Base-by-base conservation (phyloP, 2,888 invertebrate genomes). In the Watsonalla cultraria region DNA sequence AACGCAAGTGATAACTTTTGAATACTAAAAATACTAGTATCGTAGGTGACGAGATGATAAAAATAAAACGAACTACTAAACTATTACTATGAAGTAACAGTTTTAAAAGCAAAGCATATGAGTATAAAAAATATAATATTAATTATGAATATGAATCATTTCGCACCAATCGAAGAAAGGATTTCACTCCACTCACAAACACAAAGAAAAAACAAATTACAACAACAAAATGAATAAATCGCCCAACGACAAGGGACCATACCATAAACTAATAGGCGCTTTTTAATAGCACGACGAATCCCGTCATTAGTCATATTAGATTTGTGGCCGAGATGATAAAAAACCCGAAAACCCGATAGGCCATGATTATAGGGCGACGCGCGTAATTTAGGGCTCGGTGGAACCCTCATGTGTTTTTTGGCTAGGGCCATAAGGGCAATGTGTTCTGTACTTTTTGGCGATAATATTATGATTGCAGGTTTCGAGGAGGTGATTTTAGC, bases 291-390 rank as follows among this genome's bases (percentile, higher is more conserved):
- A 72, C 70, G 68, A 66, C 78, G 72, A 76, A 80, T 80, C 75
- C 86, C 72, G 70, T 85, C 84, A 85, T 86, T 86, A 86, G 79
- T 74, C 75, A 74, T 82, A 84, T 85, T 84, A 85, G 86, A 86
- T 86, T 81, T 84, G 84, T 83, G 82, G 83, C 74, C 73, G 78
- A 61, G 57, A 58, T 66, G 80, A 78, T 82, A 85, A 84, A 85
- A 85, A 85, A 78, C 70, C 65, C 67, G 73, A 85, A 85, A 85
- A 78, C 70, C 65, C 67, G 73, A 80, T 80, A 76, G 77, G 75
- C 69, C 66, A 66, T 82, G 84, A 83, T 85, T 84, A 84, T 79
- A 79, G 71, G 68, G 62, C 68, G 62, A 54, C 52, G 57, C 66
- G 57, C 66, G 76, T 86, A 85, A 86, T 84, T 77, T 80, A 63